Evolutionary conservation across 2,888 invertebrate genomes (phyloP).

Genomic region (Epistrophe grossulariae): DNA sequence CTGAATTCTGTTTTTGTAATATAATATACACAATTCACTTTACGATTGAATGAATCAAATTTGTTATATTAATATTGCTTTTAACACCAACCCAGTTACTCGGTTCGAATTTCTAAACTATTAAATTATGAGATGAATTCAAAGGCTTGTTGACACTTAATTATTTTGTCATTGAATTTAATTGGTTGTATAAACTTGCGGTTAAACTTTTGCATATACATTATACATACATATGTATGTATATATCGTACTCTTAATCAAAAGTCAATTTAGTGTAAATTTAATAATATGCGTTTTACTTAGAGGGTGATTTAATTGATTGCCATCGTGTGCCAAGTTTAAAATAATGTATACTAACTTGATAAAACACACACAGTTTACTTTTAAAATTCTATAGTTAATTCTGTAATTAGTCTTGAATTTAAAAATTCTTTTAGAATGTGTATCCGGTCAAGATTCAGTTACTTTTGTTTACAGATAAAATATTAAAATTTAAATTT

Average conservation of each 20-base stretch:
- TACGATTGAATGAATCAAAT: constrained; percentile 6
- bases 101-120: not conserved
- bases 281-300: not conserved
- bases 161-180: constrained; percentile 34
- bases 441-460: no score
- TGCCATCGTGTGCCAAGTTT: not conserved
- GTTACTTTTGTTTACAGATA: no score
- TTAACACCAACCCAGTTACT: not conserved
- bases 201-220: not conserved
- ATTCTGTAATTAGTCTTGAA: not conserved
- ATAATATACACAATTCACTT: constrained; percentile 1
- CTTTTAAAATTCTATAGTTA: not conserved
- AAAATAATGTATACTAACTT: no score
- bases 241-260: not conserved
- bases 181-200: not conserved
- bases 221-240: no score
- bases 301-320: not conserved
- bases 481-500: no score
- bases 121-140: not conserved
- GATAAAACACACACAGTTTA: no score
- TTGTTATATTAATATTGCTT: not conserved
- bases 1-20: constrained; percentile 18
- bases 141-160: constrained; percentile 19
- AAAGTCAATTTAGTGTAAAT: not conserved
- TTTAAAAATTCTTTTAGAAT: no score